Evolutionary conservation across 2,888 invertebrate genomes (phyloP).

Genomic region (Macaria liturata): DNA sequence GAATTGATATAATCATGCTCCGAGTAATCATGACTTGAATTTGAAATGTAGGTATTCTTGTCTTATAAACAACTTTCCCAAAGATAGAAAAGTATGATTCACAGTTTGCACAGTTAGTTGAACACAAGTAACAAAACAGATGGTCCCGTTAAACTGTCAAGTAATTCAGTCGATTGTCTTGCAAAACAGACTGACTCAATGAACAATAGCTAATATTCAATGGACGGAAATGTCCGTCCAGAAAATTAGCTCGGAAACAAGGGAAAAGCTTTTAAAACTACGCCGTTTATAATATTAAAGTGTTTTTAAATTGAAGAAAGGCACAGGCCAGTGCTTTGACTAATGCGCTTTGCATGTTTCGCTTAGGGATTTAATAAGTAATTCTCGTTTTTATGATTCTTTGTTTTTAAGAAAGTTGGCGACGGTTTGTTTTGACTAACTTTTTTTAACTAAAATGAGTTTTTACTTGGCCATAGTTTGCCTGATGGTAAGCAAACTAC

Average conservation of each 20-base stretch:
- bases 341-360: constrained; percentile 72
- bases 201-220: constrained; percentile 82
- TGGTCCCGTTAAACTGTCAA: constrained; percentile 61
- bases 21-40: too few relatives aligned
- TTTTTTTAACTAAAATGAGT: too few relatives aligned
- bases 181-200: constrained; percentile 71
- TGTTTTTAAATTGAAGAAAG: constrained; percentile 66
- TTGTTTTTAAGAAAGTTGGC: constrained; percentile 3
- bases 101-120: constrained; percentile 21
- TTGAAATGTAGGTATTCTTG: too few relatives aligned
- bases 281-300: constrained; percentile 75
- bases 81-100: constrained; percentile 11
- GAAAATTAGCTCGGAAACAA: constrained; percentile 78
- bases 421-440: too few relatives aligned
- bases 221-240: constrained; percentile 81
- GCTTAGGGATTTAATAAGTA: constrained; percentile 26
- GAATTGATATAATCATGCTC: too few relatives aligned
- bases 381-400: constrained; percentile 13
- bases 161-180: constrained; percentile 77
- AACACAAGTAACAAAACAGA: constrained; percentile 30
- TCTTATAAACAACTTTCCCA: constrained; percentile 3
- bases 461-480: too few relatives aligned
- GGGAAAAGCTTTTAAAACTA: constrained; percentile 77
- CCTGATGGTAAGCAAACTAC: too few relatives aligned
- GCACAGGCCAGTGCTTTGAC: constrained; percentile 40